Base-by-base conservation (phyloP, 2,113 vertebrate genomes). In the Myrmecobius fasciatus region DNA sequence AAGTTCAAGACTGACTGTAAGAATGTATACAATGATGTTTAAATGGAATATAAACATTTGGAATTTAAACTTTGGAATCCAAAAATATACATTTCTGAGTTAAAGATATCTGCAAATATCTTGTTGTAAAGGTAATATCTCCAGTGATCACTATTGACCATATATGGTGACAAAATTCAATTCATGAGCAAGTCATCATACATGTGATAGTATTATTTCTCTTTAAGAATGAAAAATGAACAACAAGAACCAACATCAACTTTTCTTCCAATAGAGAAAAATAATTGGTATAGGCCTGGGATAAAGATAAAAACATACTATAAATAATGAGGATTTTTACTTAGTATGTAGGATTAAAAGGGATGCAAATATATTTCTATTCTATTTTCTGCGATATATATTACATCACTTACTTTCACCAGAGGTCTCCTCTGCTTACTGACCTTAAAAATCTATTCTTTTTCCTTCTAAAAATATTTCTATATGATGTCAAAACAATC, bases 211-310 rank as follows among this genome's bases (percentile, higher is more conserved):
- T 31, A 67, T 36, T 67, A 31, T 17, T 36, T 31, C 31, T 36
- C 31, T 17, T 36, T 36, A 22, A 67, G 60, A 36, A 67, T 17
- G 12, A 67, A 67, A 36, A 11, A 67, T 36, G 0, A 67, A 14
- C 60, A 56, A 48, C 60, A 95, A 31, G 36, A 36, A 89, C 60
- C 4, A 90, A 47, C 31, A 90, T 93, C 36, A 56, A 25, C 91
- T 91, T 93, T 92, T 91, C 46, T 89, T 90, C 43, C 22, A 49
- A 90, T 28, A 47, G 46, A 96, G 90, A 95, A 95, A 75, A 91
- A 28, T 53, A 60, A 83, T 83, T 25, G 89, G 48, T n/a, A 53
- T 52, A n/a, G 75, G 43, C 92, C 52, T 93, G 92, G 5, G 24
- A 5, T 91, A n/a, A 20, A 89, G 48, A 83, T 52, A 51, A 52